phyloP scores from a whole-genome alignment of 2,888 invertebrate species.

The Spilosoma lubricipeda region DNA sequence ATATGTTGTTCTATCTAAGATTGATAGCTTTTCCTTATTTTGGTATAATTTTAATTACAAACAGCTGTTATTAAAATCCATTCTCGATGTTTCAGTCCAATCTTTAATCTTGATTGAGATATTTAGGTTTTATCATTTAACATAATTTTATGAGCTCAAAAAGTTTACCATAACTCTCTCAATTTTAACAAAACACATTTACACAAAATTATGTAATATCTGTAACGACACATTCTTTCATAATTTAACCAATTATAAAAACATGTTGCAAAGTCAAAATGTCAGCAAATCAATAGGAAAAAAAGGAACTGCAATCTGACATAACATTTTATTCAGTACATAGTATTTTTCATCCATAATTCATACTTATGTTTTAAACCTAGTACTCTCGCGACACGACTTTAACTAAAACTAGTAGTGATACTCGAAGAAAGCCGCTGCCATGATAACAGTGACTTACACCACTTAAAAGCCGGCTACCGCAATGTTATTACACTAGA shows the following conservation, averaged over 20 bases:
- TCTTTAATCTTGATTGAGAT: not conserved
- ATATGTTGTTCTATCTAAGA: not conserved
- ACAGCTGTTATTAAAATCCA: not conserved
- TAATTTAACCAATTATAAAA: not conserved
- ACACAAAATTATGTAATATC: not conserved
- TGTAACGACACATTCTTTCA: not conserved
- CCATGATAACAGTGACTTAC: conserved; percentile 10
- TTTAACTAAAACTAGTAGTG: not conserved
- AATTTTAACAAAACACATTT: too few relatives aligned
- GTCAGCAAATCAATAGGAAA: not conserved
- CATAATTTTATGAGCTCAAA: not conserved
- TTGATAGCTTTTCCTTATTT: not conserved
- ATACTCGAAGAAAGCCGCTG: conserved; percentile 14
- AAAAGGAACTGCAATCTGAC: too few relatives aligned
- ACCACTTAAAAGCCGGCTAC: conserved; percentile 15
- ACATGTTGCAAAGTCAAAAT: not conserved
- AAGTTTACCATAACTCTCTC: not conserved
- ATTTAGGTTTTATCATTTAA: too few relatives aligned
- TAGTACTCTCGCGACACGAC: not conserved
- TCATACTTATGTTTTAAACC: not conserved
- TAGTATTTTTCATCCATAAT: not conserved
- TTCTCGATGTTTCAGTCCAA: not conserved
- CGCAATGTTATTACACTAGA: conserved; percentile 17
- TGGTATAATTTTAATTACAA: not conserved
- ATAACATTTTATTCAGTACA: not conserved